These are phyloP conservation scores for Oxystoma pomonae DNA, from an alignment of 2,888 invertebrate genomes.

Conservation along the genomic window DNA sequence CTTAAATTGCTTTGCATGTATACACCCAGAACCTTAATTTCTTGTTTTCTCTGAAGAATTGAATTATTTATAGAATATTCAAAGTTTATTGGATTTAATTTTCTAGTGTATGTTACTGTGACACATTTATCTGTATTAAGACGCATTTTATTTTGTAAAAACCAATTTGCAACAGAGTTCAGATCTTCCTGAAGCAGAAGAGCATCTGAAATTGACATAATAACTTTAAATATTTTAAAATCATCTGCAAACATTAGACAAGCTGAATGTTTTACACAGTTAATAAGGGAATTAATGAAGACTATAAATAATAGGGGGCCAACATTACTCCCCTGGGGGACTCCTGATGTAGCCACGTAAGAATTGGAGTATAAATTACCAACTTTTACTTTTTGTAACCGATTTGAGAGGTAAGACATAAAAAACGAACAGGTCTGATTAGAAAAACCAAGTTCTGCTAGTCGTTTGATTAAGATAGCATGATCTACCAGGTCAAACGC, in stretches of 20 bases:
- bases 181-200: not conserved
- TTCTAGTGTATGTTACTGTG: conserved; percentile 5
- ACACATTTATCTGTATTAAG: conserved; percentile 7
- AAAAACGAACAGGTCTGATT: not conserved
- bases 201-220: not conserved
- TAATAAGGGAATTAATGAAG: not conserved
- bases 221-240: not conserved
- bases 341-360: not conserved
- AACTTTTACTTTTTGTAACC: not conserved
- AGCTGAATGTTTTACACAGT: not conserved
- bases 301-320: not conserved
- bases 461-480: not conserved
- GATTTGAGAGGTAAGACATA: not conserved
- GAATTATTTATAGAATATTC: conserved; percentile 3
- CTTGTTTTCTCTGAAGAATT: conserved; percentile 3
- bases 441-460: not conserved
- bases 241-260: not conserved
- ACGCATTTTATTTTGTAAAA: not conserved
- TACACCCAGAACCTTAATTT: conserved; percentile 8
- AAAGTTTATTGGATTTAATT: conserved; percentile 3
- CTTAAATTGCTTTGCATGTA: conserved; percentile 8
- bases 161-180: conserved; percentile 1
- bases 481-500: conserved; percentile 4
- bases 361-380: not conserved
- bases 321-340: not conserved